These are phyloP conservation scores for Mellivora capensis DNA, from an alignment of 2,113 vertebrate species.

Conservation along the genomic window DNA sequence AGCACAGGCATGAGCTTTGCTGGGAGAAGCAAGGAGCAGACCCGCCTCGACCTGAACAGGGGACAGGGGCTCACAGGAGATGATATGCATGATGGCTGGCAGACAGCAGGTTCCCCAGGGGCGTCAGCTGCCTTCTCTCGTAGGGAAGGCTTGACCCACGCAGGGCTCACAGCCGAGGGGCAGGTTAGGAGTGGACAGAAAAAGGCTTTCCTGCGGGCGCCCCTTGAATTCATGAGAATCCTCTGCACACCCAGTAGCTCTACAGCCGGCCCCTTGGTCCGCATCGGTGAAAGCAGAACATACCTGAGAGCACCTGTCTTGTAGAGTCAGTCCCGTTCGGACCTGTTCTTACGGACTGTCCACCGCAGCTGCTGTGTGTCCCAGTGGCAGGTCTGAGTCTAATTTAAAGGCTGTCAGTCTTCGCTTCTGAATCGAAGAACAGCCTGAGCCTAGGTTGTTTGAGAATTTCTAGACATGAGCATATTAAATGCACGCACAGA, in stretches of 20 bases:
- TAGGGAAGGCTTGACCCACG: fast-evolving
- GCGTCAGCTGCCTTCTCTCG: background rate
- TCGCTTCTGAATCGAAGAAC: background rate
- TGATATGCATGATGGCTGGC: fast-evolving
- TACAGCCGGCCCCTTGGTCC: background rate
- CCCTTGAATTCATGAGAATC: background rate
- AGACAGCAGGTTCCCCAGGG: background rate
- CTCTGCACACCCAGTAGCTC: fast-evolving
- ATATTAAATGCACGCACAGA: background rate
- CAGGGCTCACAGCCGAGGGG: background rate
- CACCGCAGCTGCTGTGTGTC: background rate
- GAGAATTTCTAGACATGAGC: background rate
- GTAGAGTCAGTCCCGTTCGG: background rate
- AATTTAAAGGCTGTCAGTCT: background rate
- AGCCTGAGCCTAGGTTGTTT: background rate
- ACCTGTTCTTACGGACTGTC: background rate
- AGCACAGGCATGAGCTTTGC: background rate
- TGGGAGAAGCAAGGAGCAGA: background rate
- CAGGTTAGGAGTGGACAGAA: fast-evolving
- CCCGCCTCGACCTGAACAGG: background rate
- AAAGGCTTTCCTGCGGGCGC: too few relatives aligned
- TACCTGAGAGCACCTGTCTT: background rate
- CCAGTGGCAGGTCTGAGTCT: background rate
- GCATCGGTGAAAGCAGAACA: background rate
- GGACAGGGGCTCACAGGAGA: background rate